Evolutionary conservation across 2,113 vertebrate genomes (phyloP), one percentile per base, ranked within the genome.

Genomic region (Neolamprologus brichardi): DNA sequence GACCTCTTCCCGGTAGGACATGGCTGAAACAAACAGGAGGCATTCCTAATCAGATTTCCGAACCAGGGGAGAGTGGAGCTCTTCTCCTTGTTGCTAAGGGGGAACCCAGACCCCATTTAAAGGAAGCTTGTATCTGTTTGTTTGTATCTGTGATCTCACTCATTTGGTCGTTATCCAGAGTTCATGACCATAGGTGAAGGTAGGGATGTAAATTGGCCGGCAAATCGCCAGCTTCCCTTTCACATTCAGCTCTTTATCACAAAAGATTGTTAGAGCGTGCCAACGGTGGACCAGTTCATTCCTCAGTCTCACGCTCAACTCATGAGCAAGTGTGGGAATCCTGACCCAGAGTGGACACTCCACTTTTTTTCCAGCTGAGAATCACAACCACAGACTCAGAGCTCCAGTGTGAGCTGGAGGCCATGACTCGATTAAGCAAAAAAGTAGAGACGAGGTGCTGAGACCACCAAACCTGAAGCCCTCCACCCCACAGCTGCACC

Each of bases 61-160:
- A 70, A 12, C 60, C 9, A 7, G 60, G 9, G 17, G 17, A n/a
- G 30, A 64, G 58, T 18, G 28, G 58, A 34, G 30, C 17, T 34
- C 30, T 34, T 62, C 58, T 39, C 32, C 32, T 20, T 41, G n/a
- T 70, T 0, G 2, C n/a, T 70, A 41, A 15, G 0, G n/a, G 37
- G 8, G 7, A 41, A 23, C 64, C 37, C 64, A 70, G 12, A 23
- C 37, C 13, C 5, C 13, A 14, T 70, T 41, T 14, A 23, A 4
- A 41, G 2, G 37, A 15, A 25, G 13, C 9, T 70, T 70, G 37
- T 9, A 70, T 41, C 37, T 4, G 2, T 25, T 23, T 62, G 32
- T 37, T 70, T 70, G 37, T 15, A 70, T 70, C 37, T 4, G 20
- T 4, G 37, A 44, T 72, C 67, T 72, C 67, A 25, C 13, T 70